Conservation (phyloP, 2,888 invertebrate species). For the Lepidocyrtinus sp. region DNA sequence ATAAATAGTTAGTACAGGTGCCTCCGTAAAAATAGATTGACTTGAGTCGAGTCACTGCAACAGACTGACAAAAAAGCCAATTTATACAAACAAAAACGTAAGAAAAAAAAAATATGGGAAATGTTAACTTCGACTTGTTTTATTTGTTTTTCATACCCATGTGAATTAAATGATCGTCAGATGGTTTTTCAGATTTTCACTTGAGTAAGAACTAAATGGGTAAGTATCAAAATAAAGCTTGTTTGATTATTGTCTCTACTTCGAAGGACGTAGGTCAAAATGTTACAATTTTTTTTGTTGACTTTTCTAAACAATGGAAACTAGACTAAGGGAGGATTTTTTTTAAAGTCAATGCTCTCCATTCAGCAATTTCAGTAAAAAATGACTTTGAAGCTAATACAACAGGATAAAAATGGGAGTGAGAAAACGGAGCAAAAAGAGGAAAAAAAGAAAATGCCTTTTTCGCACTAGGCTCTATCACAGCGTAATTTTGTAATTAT, state of each 20-base stretch:
- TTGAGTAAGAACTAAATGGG: no score
- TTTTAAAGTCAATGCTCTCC: neutral
- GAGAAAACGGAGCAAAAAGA: neutral
- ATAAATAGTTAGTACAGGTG: no score
- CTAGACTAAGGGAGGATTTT: neutral
- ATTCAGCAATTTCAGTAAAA: neutral
- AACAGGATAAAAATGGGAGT: neutral
- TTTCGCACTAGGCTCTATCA: neutral
- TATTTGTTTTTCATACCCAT: neutral
- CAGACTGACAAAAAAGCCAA: neutral
- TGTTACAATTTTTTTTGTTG: neutral
- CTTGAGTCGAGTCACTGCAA: no score
- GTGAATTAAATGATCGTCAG: neutral
- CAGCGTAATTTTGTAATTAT: neutral
- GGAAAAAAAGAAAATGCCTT: neutral
- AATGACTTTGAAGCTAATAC: neutral
- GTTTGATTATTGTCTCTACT: neutral
- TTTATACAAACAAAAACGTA: conserved; percentile 5
- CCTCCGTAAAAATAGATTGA: no score
- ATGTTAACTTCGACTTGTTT: conserved; percentile 38
- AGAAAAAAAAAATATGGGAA: conserved; percentile 46
- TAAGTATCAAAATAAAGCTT: neutral
- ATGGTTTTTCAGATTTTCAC: no score
- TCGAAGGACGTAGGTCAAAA: no score
- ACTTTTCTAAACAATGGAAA: neutral